These are phyloP conservation scores for Aphidius colemani DNA, from an alignment of 2,888 invertebrate species.

Conservation along the genomic window DNA sequence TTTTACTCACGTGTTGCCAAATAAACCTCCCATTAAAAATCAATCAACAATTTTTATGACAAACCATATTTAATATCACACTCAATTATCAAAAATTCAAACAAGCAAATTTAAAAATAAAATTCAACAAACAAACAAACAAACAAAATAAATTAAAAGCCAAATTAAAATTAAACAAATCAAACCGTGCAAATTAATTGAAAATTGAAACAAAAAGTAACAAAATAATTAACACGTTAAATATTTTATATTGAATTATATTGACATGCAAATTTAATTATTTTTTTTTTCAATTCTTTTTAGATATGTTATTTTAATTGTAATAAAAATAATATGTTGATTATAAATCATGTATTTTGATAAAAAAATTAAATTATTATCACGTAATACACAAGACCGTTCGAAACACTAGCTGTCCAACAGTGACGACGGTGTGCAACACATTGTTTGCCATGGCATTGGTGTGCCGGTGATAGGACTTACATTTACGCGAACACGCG, in stretches of 20 bases:
- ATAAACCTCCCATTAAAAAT: conserved; percentile 16
- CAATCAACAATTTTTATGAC: conserved; percentile 11
- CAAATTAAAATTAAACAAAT: conserved; percentile 3
- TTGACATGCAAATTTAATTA: too few species aligned
- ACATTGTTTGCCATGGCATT: conserved; percentile 52
- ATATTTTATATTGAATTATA: too few species aligned
- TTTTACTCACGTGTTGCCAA: conserved; percentile 20
- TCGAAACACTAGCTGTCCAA: conserved; percentile 22
- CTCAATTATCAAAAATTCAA: background rate
- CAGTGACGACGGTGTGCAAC: conserved; percentile 52
- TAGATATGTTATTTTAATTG: background rate
- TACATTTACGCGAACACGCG: conserved; percentile 22
- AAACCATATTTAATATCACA: background rate
- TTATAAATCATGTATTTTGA: background rate
- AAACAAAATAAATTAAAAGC: conserved; percentile 3
- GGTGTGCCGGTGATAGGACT: conserved; percentile 34
- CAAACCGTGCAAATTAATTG: conserved; percentile 1
- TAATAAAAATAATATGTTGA: background rate
- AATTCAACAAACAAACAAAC: conserved; percentile 8
- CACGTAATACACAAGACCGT: too few species aligned
- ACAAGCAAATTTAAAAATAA: conserved; percentile 8
- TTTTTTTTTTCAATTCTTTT: background rate
- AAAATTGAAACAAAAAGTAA: background rate
- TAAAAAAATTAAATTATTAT: background rate
- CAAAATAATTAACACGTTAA: background rate